Base-by-base conservation (phyloP, 2,888 invertebrate species). In the Nephrotoma guestfalica region DNA sequence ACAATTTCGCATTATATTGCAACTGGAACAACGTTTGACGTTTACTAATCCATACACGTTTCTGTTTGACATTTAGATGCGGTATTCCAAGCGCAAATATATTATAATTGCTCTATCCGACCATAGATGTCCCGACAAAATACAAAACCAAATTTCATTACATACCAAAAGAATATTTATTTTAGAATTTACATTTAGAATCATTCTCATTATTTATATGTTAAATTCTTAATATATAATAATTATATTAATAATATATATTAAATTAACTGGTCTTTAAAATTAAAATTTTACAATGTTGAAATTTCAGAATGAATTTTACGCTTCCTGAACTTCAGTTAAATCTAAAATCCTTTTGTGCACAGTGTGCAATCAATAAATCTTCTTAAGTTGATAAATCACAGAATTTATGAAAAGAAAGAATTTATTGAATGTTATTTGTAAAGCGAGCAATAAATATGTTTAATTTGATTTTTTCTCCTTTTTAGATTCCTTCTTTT, bases 401-500 rank as follows among this genome's bases (percentile, higher is more conserved):
- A 71, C 71, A 71, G 71, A 71, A 71, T 30, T 30, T 71, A 71
- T 71, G 71, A 30, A 71, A 71, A 71, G 71, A 71, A 71, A 71
- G 30, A 30, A 30, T 7, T 71, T 18, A 71, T 71, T 71, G 71
- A 71, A 71, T 30, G 5, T 71, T 71, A 13, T 57, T 5, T 57
- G 51, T 7, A 4, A 71, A 71, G 71, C 71, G 30, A 71, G 4
- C 30, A 30, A 9, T 30, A 57, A 15, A 15, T 0, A 15, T 15
- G 6, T 47, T 30, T 71, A 71, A 30, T 71, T 71, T 11, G 71
- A 18, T 89, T 92, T 91, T 86, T 91, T 91, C 0, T 90, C 90
- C 13, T 92, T 91, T 87, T 92, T 92, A 87, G 90, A 90, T 88
- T 92, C 92, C 88, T 88, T 90, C 85, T 91, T 91, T 84, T 84